Conservation (phyloP, 1,140 invertebrate species). For the Bombus superbus region DNA sequence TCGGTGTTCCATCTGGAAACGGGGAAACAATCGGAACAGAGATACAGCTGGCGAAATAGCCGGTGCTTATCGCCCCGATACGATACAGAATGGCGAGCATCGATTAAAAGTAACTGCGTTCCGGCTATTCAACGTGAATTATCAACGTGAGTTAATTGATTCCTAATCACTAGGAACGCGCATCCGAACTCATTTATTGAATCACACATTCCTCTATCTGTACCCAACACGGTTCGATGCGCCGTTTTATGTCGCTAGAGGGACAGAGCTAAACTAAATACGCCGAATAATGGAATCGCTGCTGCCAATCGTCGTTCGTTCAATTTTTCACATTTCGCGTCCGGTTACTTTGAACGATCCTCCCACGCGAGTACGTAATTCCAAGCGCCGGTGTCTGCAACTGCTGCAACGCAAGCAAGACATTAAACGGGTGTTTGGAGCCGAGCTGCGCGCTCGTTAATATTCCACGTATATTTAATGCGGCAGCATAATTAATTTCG, state of each 20-base stretch:
- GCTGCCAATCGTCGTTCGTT: neutral
- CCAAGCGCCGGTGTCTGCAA: neutral
- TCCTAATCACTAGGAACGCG: constrained; percentile 43
- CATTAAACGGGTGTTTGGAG: neutral
- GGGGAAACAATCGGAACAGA: constrained; percentile 47
- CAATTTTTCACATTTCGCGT: neutral
- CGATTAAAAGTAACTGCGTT: constrained; percentile 52
- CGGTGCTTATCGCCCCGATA: constrained; percentile 46
- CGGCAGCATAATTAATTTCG: constrained; percentile 56
- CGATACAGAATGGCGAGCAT: constrained; percentile 29
- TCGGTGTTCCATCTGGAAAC: constrained; percentile 39
- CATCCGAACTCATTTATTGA: constrained; percentile 27
- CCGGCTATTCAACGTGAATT: constrained; percentile 45
- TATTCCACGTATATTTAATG: constrained; percentile 33
- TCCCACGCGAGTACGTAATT: neutral
- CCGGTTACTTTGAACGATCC: neutral
- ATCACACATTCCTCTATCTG: constrained; percentile 8
- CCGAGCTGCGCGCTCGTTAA: constrained; percentile 6
- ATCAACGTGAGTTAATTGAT: constrained; percentile 51
- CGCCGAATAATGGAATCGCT: neutral
- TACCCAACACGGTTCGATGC: too few species aligned
- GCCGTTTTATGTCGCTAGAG: neutral
- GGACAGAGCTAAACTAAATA: neutral
- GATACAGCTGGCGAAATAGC: constrained; percentile 26
- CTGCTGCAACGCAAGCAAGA: neutral